These are phyloP conservation scores for Myotis davidii DNA, from an alignment of 2,113 vertebrate genomes.

Conservation along the genomic window DNA sequence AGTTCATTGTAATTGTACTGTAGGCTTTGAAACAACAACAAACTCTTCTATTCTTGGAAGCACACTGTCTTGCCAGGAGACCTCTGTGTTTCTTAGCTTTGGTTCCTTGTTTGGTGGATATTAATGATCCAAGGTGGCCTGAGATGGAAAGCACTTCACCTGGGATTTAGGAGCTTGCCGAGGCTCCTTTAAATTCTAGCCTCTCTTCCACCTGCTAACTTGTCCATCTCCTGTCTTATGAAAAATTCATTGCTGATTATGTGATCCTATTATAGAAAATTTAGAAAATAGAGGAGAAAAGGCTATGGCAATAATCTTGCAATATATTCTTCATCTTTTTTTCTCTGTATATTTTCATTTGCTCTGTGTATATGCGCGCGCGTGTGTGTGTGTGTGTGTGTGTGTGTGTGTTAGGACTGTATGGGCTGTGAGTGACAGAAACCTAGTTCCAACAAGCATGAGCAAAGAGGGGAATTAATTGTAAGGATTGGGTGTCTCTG, in stretches of 20 bases:
- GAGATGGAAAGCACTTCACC: background rate
- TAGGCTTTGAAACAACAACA: background rate
- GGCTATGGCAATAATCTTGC: background rate
- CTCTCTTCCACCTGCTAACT: background rate
- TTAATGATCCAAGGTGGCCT: background rate
- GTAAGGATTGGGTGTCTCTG: background rate
- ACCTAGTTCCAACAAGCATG: background rate
- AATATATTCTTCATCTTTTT: background rate
- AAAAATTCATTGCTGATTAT: background rate
- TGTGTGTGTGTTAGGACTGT: background rate
- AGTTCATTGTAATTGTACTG: background rate
- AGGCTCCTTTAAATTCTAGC: background rate
- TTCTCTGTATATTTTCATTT: background rate
- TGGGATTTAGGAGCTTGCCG: background rate
- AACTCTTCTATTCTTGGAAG: background rate
- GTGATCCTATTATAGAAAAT: background rate
- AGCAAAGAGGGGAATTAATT: background rate
- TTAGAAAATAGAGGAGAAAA: slow-evolving; percentile 18
- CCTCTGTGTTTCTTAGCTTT: background rate
- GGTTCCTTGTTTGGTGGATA: background rate
- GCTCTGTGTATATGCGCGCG: background rate
- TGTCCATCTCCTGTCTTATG: background rate
- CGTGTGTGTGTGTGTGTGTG: background rate
- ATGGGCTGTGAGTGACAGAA: background rate
- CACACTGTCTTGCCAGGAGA: background rate